Conservation (phyloP, 2,888 invertebrate genomes). For the Schizaphis graminum region DNA sequence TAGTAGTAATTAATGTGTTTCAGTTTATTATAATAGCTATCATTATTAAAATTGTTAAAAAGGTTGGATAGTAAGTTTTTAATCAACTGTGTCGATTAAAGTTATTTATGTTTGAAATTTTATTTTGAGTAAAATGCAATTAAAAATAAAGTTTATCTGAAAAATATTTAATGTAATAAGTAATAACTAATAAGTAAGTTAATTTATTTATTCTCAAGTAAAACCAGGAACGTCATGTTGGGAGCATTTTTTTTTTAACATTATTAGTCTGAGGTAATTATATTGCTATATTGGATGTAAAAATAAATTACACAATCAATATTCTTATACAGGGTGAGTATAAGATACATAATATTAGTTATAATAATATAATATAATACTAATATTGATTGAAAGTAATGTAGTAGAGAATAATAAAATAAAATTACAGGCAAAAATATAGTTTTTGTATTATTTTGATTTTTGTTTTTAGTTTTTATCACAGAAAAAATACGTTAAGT, state of each 20-base stretch:
- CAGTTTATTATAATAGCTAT: not conserved
- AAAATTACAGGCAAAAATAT: no score
- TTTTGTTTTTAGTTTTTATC: not conserved
- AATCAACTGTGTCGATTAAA: not conserved
- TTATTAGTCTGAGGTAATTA: no score
- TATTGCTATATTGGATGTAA: no score
- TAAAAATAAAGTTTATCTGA: not conserved
- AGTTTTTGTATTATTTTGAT: no score
- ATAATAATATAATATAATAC: no score
- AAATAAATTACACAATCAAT: no score
- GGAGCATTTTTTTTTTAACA: not conserved
- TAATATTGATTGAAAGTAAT: no score
- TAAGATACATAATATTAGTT: no score
- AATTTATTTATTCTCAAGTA: not conserved
- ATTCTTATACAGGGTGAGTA: no score
- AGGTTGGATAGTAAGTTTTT: not conserved
- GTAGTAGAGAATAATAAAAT: no score
- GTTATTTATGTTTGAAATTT: not conserved
- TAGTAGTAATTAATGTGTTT: not conserved
- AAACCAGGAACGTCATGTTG: not conserved
- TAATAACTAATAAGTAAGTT: not conserved
- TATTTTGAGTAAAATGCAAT: not conserved
- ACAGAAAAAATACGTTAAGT: not conserved
- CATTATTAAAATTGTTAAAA: not conserved
- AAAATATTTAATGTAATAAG: not conserved